Evolutionary conservation across 2,888 invertebrate species (phyloP), one percentile per base, ranked within the genome.

Genomic region (Rapana venosa): DNA sequence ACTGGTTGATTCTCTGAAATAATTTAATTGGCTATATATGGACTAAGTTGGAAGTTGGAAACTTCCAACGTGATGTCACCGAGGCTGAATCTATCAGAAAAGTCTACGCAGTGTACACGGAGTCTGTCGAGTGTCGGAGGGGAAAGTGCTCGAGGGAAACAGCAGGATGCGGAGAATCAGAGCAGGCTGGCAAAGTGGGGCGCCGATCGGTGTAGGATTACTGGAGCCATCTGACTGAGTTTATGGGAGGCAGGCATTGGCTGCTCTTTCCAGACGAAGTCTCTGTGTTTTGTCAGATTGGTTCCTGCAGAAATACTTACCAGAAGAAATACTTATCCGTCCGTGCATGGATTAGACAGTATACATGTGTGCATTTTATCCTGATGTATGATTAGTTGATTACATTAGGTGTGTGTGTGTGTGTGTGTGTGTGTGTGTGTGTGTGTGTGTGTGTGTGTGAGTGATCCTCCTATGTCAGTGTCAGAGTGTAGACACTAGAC

Each of bases 31-130:
- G 32, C 47, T 74, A n/a, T 87, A 74, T 5, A 35, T 87, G 2
- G 79, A 90, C 88, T 90, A 70, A 30, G 88, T 87, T 74, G 87
- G 87, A 90, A 91, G 91, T 91, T 91, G 88, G 83, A 86, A 91
- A 91, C 90, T 88, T 91, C 87, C 36, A 87, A 81, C 83, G 61
- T 83, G 87, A 88, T 90, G 90, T 90, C 90, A 90, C 90, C 85
- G 79, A 36, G 79, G 36, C 81, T 83, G 30, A 22, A 83, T 47
- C 36, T 26, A 26, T 83, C 22, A 83, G 81, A 22, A 26, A 66
- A 26, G 66, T 66, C 66, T 66, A 66, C 66, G 13, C 66, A 66
- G 66, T 22, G 36, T 83, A 79, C 81, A 83, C 32, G 77, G 70
- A 36, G 88, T 88, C 56, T 86, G 86, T 58, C 32, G 84, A 84